Conservation (phyloP, 2,797 vertebrate species). For the Enteromius fasciolatus region DNA sequence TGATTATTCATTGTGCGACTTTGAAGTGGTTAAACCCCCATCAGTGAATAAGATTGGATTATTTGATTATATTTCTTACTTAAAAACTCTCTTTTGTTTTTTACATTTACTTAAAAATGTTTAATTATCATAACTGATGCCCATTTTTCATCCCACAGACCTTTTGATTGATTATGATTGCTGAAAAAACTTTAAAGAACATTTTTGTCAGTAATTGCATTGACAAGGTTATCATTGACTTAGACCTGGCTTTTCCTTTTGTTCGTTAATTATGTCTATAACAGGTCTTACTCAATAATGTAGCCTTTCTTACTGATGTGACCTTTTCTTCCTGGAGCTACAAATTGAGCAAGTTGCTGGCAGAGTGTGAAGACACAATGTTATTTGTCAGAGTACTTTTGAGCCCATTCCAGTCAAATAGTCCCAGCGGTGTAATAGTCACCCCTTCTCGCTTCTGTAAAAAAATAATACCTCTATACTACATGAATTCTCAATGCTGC, state of each 20-base stretch:
- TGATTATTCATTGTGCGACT: not conserved
- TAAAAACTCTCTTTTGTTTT: too few relatives aligned
- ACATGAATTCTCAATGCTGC: constrained; percentile 37
- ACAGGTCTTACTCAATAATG: constrained; percentile 28
- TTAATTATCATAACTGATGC: not conserved
- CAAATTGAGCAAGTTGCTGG: constrained; percentile 38
- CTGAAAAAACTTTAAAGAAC: not conserved
- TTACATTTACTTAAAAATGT: not conserved
- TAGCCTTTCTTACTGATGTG: constrained; percentile 43
- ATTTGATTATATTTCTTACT: not conserved
- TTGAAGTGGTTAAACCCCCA: not conserved
- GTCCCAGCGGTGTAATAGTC: constrained; percentile 49
- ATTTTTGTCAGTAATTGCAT: not conserved
- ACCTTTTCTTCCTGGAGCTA: constrained; percentile 43
- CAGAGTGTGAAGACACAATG: constrained; percentile 24
- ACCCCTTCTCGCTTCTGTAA: not conserved
- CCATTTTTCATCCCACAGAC: not conserved
- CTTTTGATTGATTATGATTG: not conserved
- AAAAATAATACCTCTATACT: constrained; percentile 23
- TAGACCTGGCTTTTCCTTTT: constrained; percentile 1
- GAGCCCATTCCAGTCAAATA: constrained; percentile 26
- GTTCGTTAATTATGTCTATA: constrained; percentile 26
- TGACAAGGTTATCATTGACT: constrained; percentile 17
- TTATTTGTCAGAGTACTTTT: constrained; percentile 47
- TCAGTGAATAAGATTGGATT: not conserved